phyloP scores from a whole-genome alignment of 2,113 vertebrate genomes.

The pig (Sus scrofa) region DNA sequence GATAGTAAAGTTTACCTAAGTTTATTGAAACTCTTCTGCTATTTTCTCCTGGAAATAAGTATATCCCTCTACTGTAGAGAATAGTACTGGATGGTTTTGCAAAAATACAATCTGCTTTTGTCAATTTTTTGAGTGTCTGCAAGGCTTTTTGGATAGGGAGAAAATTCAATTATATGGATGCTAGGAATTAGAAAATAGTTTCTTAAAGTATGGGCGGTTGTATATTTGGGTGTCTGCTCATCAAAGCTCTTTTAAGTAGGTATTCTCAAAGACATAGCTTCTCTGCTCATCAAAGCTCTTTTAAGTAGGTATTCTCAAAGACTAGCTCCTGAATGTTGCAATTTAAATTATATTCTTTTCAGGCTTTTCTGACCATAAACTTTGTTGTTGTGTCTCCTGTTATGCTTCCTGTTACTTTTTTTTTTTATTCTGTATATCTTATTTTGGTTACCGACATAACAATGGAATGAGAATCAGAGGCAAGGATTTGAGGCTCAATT shows the following conservation, averaged over 20 bases:
- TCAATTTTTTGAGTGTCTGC: not conserved
- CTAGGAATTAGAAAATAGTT: not conserved
- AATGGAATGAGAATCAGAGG: not conserved
- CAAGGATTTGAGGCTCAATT: conserved; percentile 5
- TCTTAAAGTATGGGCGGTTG: not conserved
- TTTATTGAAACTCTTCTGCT: conserved; percentile 42
- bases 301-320: not conserved
- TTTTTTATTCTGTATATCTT: not conserved
- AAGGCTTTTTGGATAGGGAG: not conserved
- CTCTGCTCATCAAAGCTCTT: not conserved
- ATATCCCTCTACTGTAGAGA: not conserved
- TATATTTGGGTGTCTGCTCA: not conserved
- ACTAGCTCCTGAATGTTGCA: not conserved
- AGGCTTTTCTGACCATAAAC: not conserved
- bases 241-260: not conserved
- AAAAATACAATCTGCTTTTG: not conserved
- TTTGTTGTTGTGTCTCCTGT: not conserved
- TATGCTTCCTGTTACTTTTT: not conserved
- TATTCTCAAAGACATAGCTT: not conserved
- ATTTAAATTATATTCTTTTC: not conserved
- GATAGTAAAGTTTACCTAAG: not conserved
- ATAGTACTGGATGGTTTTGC: not conserved
- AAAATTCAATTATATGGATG: not conserved
- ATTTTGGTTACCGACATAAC: not conserved
- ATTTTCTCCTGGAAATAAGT: not conserved